Evolutionary conservation across 2,888 invertebrate species (phyloP).

Genomic region (Plebejus melissa): DNA sequence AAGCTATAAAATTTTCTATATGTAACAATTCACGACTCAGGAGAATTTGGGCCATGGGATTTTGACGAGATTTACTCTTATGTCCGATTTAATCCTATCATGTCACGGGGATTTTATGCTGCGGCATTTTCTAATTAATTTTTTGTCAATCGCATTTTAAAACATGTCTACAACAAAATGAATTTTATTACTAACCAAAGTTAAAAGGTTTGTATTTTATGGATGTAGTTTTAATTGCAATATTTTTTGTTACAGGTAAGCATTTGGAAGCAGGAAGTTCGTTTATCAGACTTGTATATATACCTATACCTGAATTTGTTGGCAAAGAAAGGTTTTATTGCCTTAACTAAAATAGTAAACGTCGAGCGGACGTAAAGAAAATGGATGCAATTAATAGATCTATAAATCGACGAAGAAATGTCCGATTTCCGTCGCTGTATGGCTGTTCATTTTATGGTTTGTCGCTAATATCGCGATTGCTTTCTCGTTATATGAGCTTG

Average conservation of each 20-base stretch:
- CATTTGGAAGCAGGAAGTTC: background rate
- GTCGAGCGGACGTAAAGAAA: background rate
- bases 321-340: background rate
- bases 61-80: slow-evolving; percentile 1
- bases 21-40: slow-evolving; percentile 2
- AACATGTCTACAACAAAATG: background rate
- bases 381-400: slow-evolving; percentile 15
- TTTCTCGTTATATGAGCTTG: background rate
- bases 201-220: background rate
- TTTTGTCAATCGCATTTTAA: background rate
- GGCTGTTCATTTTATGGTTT: slow-evolving; percentile 7
- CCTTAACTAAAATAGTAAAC: background rate
- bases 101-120: background rate
- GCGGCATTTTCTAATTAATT: background rate
- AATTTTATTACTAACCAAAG: background rate
- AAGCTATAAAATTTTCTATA: background rate
- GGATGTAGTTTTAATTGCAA: background rate
- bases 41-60: background rate
- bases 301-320: background rate
- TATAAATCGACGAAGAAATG: background rate
- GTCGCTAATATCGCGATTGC: background rate
- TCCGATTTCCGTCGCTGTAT: slow-evolving; percentile 7
- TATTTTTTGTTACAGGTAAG: slow-evolving; percentile 22
- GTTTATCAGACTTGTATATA: background rate
- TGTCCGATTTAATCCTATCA: background rate